phyloP scores from a whole-genome alignment of 1,140 invertebrate genomes.

The Trichonephila inaurata region DNA sequence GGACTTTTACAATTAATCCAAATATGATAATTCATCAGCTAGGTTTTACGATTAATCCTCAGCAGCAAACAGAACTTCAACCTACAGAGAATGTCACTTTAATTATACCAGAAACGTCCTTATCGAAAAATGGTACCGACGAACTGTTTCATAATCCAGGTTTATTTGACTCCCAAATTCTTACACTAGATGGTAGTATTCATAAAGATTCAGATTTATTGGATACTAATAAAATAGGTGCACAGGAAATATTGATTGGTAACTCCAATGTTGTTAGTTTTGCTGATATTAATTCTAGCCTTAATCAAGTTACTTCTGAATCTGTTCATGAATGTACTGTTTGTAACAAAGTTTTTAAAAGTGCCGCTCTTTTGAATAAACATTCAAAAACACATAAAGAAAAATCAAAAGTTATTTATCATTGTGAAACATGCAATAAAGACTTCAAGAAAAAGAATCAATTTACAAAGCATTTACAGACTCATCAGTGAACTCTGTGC shows the following conservation, averaged over 20 bases:
- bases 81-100: conserved; percentile 53
- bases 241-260: conserved; percentile 14
- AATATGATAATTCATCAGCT: conserved; percentile 65
- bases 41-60: conserved; percentile 55
- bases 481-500: background rate
- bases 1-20: conserved; percentile 73
- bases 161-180: conserved; percentile 47
- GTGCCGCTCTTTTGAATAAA: conserved; percentile 41
- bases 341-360: conserved; percentile 65
- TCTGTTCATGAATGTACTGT: conserved; percentile 6
- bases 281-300: conserved; percentile 35
- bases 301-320: background rate
- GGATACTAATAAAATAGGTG: background rate
- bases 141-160: conserved; percentile 32
- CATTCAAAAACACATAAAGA: conserved; percentile 44
- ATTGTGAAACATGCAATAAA: conserved; percentile 60
- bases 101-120: conserved; percentile 46
- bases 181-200: conserved; percentile 19
- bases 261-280: background rate
- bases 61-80: conserved; percentile 63
- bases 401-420: conserved; percentile 54
- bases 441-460: conserved; percentile 68
- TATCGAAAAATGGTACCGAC: conserved; percentile 21
- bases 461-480: conserved; percentile 57
- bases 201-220: background rate